Evolutionary conservation across 2,113 vertebrate genomes (phyloP).

Genomic region (Phocoena sinus): DNA sequence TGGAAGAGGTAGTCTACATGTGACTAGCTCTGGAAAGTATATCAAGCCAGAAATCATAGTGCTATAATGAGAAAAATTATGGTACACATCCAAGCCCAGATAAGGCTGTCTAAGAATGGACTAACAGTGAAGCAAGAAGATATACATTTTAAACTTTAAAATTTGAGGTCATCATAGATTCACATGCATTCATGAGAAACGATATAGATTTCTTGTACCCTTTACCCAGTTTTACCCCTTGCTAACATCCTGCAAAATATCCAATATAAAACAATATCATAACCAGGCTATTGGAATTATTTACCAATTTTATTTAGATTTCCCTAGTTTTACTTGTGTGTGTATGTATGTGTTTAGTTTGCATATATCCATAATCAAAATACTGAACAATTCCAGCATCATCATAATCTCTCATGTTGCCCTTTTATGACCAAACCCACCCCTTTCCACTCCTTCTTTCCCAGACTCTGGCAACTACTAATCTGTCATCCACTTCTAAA

Average conservation of each 20-base stretch:
- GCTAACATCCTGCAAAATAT: background rate
- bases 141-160: background rate
- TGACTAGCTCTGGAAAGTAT: background rate
- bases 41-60: background rate
- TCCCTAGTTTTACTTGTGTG: background rate
- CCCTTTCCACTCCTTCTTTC: fast-evolving
- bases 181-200: background rate
- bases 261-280: background rate
- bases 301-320: background rate
- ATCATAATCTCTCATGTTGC: background rate
- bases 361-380: background rate
- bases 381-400: background rate
- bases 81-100: background rate
- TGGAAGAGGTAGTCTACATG: background rate
- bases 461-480: background rate
- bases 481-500: background rate
- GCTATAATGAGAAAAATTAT: background rate
- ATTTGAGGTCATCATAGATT: background rate
- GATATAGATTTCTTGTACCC: background rate
- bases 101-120: background rate
- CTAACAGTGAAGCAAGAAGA: background rate
- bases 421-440: background rate
- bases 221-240: background rate
- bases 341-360: background rate
- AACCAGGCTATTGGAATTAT: background rate